A percentile compares a stretch with the other conserved stretches of the same genome.
Conservation (phyloP, 1,140 invertebrate species). For the Augochlora pura region DNA sequence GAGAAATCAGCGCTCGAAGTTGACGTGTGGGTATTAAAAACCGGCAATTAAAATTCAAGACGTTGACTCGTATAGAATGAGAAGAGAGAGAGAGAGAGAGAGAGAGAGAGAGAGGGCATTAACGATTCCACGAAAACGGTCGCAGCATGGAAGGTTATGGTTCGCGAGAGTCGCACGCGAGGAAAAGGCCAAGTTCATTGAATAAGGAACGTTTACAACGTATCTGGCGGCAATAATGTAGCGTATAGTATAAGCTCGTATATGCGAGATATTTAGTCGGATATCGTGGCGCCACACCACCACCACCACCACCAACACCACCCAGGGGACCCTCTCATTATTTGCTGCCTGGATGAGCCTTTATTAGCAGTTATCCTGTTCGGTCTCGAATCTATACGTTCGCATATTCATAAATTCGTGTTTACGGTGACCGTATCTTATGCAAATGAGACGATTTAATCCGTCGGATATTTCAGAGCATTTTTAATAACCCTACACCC, state of each 20-base stretch:
- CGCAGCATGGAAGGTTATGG: neutral
- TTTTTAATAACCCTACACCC: conserved; percentile 76
- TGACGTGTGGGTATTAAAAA: neutral
- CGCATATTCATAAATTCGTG: conserved; percentile 78
- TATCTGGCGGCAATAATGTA: conserved; percentile 70
- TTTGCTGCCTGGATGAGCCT: conserved; percentile 74
- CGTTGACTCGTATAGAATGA: too few relatives aligned
- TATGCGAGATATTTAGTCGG: conserved; percentile 69
- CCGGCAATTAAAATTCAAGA: neutral
- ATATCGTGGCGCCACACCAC: conserved; percentile 72
- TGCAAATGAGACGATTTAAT: conserved; percentile 80
- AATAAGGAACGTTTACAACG: conserved; percentile 73
- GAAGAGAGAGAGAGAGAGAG: neutral
- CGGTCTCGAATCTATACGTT: conserved; percentile 78
- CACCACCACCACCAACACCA: too few relatives aligned
- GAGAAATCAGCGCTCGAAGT: too few relatives aligned
- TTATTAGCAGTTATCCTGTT: conserved; percentile 78
- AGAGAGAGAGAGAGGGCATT: neutral
- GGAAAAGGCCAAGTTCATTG: conserved; percentile 36
- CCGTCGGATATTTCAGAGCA: conserved; percentile 73
- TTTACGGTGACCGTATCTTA: conserved; percentile 79
- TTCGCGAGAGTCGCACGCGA: neutral
- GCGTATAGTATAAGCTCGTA: conserved; percentile 68
- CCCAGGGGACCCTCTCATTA: conserved; percentile 73
- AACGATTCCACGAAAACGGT: neutral